These are phyloP conservation scores for Callyntrura guangdongensis DNA, from an alignment of 2,888 invertebrate genomes.

Conservation along the genomic window DNA sequence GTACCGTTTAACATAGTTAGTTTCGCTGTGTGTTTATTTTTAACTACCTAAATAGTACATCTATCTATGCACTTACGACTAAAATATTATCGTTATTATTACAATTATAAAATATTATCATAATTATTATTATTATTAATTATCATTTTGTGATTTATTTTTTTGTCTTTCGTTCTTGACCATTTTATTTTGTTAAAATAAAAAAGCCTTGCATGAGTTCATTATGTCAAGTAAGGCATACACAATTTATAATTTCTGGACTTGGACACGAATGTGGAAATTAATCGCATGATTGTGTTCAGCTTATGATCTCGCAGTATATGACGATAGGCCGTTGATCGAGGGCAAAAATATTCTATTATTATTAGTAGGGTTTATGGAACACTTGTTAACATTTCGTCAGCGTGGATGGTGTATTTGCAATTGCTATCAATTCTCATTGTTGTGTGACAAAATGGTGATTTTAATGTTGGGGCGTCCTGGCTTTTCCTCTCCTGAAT, in stretches of 20 bases:
- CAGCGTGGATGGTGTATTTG: too few species aligned
- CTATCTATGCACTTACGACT: conserved; percentile 52
- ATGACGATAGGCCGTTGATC: background rate
- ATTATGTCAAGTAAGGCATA: background rate
- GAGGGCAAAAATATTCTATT: background rate
- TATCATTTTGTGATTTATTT: too few species aligned
- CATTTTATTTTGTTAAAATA: conserved; percentile 60
- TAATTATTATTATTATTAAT: too few species aligned
- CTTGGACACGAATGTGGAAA: background rate
- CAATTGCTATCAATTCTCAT: too few species aligned
- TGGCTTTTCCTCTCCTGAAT: conserved; percentile 57
- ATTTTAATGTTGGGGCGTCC: conserved; percentile 53
- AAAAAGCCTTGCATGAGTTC: background rate
- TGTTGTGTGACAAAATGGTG: conserved; percentile 3
- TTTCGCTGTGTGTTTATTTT: conserved; percentile 50
- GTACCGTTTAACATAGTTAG: conserved; percentile 22
- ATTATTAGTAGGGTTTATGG: background rate
- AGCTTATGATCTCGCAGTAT: background rate
- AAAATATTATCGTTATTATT: background rate
- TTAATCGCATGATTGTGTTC: background rate
- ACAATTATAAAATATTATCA: too few species aligned
- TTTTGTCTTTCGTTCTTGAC: conserved; percentile 51
- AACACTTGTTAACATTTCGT: background rate
- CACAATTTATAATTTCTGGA: too few species aligned
- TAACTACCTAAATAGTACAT: conserved; percentile 8